Evolutionary conservation across 1,140 invertebrate species (phyloP).

Genomic region (Drosophila ohnishii): DNA sequence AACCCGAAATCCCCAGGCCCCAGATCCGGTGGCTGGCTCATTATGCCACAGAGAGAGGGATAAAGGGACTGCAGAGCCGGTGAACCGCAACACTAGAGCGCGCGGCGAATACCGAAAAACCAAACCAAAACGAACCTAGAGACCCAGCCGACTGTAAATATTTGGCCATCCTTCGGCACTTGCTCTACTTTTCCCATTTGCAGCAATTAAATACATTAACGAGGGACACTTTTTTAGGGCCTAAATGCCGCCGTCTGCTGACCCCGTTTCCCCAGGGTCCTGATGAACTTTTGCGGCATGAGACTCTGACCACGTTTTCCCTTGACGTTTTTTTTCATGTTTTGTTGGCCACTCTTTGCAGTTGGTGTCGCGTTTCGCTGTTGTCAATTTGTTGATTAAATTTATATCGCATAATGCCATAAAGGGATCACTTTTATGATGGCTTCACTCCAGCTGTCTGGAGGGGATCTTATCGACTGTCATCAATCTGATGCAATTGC

Average conservation of each 20-base stretch:
- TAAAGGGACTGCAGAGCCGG: slow-evolving; percentile 18
- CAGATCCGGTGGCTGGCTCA: slow-evolving; percentile 54
- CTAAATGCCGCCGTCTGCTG: slow-evolving; percentile 69
- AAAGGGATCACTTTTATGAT: slow-evolving; percentile 45
- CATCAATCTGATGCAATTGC: slow-evolving; percentile 44
- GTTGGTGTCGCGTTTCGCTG: background rate
- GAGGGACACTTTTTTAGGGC: slow-evolving; percentile 39
- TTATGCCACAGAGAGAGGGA: slow-evolving; percentile 36
- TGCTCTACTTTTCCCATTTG: slow-evolving; percentile 45
- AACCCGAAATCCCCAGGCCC: slow-evolving; percentile 22
- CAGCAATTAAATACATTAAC: slow-evolving; percentile 56
- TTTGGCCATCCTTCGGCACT: slow-evolving; percentile 50
- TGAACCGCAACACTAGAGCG: slow-evolving; percentile 48
- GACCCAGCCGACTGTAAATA: slow-evolving; percentile 60
- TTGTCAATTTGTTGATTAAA: slow-evolving; percentile 47
- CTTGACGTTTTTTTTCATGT: background rate
- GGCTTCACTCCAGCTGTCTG: slow-evolving; percentile 47
- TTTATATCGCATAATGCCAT: slow-evolving; percentile 53
- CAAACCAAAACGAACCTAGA: slow-evolving; percentile 38
- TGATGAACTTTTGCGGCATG: slow-evolving; percentile 11
- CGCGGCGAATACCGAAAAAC: slow-evolving; percentile 18
- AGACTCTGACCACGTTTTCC: slow-evolving; percentile 15
- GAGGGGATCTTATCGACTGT: slow-evolving; percentile 31
- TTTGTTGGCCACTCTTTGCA: slow-evolving; percentile 10
- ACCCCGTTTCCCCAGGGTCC: slow-evolving; percentile 66